Evolutionary conservation across 1,140 invertebrate genomes (phyloP).

Genomic region (Polypedilum vanderplanki): DNA sequence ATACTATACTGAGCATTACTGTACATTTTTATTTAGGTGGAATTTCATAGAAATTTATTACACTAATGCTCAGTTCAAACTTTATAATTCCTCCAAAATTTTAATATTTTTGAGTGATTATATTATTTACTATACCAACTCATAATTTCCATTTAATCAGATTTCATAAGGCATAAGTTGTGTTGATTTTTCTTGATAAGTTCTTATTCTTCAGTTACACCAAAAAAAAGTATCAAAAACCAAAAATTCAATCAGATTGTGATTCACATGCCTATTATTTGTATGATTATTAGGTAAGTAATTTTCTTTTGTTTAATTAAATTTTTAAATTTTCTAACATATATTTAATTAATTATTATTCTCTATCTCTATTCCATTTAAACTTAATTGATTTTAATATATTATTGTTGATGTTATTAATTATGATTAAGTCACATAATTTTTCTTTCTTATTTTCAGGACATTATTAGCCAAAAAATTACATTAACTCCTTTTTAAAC

Average conservation of each 20-base stretch:
- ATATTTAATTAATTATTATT: not conserved
- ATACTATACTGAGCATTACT: no score
- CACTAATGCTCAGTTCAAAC: no score
- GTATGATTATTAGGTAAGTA: not conserved
- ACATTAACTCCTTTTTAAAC: not conserved
- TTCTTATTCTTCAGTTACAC: not conserved
- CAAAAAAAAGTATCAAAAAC: not conserved
- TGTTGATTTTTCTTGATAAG: not conserved
- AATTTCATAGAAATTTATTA: no score
- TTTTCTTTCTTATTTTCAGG: conserved; percentile 3
- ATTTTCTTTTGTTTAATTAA: not conserved
- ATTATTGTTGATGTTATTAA: not conserved
- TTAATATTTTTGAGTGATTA: no score
- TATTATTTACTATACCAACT: no score
- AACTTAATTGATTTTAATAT: not conserved
- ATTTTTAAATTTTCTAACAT: not conserved
- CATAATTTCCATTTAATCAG: not conserved
- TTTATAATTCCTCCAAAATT: no score
- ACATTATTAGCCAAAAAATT: not conserved
- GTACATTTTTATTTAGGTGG: no score
- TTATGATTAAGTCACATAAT: not conserved
- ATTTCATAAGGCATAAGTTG: not conserved
- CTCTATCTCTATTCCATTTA: not conserved
- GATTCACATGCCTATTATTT: not conserved
- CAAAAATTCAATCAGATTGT: conserved; percentile 2